Conservation (phyloP, 2,797 vertebrate genomes). For the Anguilla marmorata region DNA sequence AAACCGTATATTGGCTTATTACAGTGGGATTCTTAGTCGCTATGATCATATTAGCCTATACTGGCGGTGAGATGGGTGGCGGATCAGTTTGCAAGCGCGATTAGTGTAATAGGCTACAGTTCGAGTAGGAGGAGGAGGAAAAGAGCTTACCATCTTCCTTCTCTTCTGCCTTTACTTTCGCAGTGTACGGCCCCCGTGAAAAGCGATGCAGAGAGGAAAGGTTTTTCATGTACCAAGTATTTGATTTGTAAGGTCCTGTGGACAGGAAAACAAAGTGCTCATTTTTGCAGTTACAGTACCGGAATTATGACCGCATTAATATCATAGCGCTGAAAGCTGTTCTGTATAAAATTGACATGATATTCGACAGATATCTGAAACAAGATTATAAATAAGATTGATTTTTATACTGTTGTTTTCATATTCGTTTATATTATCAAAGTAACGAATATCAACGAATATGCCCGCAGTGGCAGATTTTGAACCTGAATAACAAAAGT, state of each 20-base stretch:
- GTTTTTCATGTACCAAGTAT: not conserved
- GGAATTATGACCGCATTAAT: not conserved
- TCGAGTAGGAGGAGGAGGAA: not conserved
- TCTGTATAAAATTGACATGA: not conserved
- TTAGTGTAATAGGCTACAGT: not conserved
- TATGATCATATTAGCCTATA: not conserved
- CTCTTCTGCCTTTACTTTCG: not conserved
- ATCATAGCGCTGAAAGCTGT: slow-evolving; percentile 1
- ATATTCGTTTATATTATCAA: not conserved
- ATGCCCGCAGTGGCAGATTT: not conserved
- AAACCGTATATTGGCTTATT: not conserved
- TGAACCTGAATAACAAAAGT: not conserved
- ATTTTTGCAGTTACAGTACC: not conserved
- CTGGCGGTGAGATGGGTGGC: not conserved
- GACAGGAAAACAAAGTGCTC: slow-evolving; percentile 21
- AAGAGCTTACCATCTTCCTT: not conserved
- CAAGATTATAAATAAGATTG: not conserved
- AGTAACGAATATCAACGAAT: not conserved
- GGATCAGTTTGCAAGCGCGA: not conserved
- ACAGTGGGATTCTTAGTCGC: not conserved
- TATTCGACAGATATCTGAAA: not conserved
- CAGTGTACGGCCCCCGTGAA: not conserved
- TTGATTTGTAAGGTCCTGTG: not conserved
- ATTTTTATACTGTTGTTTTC: not conserved
- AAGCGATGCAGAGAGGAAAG: not conserved